A percentile compares a stretch with the other conserved stretches of the same genome.
These are phyloP conservation scores for Drosophila merina DNA, from an alignment of 2,888 invertebrate genomes.

Conservation along the genomic window DNA sequence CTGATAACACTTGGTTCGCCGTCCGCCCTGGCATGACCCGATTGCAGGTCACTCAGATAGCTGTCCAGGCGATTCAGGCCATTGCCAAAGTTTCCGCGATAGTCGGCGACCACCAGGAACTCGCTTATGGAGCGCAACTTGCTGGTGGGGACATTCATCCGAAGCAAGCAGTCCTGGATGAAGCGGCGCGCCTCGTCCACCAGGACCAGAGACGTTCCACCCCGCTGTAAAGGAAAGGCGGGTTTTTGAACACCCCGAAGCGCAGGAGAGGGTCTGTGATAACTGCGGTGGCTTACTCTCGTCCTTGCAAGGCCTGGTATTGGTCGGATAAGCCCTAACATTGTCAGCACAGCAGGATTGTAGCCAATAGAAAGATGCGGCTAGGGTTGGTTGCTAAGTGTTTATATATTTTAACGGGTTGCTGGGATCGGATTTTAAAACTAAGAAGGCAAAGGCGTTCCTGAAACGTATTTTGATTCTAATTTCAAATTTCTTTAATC, in stretches of 20 bases:
- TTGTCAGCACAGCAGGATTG: not conserved
- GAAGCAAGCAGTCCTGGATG: conserved; percentile 52
- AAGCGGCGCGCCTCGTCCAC: conserved; percentile 61
- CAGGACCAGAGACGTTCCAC: conserved; percentile 46
- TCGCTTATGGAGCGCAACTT: conserved; percentile 53
- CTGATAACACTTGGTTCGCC: conserved; percentile 50
- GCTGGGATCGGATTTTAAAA: not conserved
- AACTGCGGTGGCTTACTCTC: not conserved
- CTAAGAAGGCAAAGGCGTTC: not conserved
- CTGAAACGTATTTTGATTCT: not conserved
- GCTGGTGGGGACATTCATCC: conserved; percentile 46
- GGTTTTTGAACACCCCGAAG: conserved; percentile 14
- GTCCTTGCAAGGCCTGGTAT: not conserved
- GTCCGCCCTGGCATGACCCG: conserved; percentile 32
- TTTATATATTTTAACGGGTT: conserved; percentile 15
- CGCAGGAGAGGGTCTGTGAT: conserved; percentile 5
- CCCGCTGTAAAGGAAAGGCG: conserved; percentile 4
- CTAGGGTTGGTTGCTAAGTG: conserved; percentile 47
- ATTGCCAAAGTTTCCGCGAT: conserved; percentile 52
- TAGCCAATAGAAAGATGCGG: conserved; percentile 5
- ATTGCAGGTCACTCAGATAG: conserved; percentile 49
- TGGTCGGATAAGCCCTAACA: conserved; percentile 18
- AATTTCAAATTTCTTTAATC: not conserved
- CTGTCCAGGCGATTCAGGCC: conserved; percentile 54
- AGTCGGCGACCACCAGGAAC: conserved; percentile 55